phyloP scores from a whole-genome alignment of 2,888 invertebrate species.

The Drosophila helvetica region DNA sequence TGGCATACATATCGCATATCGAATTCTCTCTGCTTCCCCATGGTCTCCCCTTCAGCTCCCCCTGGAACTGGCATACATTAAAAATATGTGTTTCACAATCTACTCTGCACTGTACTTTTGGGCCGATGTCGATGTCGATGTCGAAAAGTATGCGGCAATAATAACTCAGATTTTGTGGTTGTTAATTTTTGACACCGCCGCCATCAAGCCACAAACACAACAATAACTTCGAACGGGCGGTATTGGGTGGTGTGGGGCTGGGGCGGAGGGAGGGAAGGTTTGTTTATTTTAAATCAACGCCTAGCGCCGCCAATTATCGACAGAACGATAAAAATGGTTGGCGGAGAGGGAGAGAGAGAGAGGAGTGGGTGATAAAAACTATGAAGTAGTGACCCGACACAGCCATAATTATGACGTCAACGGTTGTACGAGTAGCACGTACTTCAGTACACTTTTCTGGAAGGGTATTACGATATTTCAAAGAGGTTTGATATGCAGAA shows the following conservation, averaged over 20 bases:
- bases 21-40: background rate
- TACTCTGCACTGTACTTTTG: slow-evolving; percentile 14
- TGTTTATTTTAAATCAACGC: slow-evolving; percentile 67
- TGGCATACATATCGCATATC: background rate
- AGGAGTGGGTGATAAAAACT: slow-evolving; percentile 8
- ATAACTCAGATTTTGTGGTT: slow-evolving; percentile 75
- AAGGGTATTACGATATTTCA: background rate
- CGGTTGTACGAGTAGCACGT: background rate
- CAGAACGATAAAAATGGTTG: slow-evolving; percentile 56
- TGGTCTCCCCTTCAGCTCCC: background rate
- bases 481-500: background rate
- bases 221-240: slow-evolving; percentile 25
- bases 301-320: slow-evolving; percentile 71
- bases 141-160: slow-evolving; percentile 60
- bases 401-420: slow-evolving; percentile 67
- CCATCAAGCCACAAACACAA: slow-evolving; percentile 61
- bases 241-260: slow-evolving; percentile 10
- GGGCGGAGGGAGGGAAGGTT: slow-evolving; percentile 29
- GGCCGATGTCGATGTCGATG: slow-evolving; percentile 9
- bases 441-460: background rate
- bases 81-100: slow-evolving; percentile 28
- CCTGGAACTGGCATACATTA: background rate
- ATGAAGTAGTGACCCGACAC: slow-evolving; percentile 44
- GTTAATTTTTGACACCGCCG: slow-evolving; percentile 74
- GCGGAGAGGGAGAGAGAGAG: background rate